Conservation (phyloP, 2,888 invertebrate genomes). For the Monoplex corrugatus region DNA sequence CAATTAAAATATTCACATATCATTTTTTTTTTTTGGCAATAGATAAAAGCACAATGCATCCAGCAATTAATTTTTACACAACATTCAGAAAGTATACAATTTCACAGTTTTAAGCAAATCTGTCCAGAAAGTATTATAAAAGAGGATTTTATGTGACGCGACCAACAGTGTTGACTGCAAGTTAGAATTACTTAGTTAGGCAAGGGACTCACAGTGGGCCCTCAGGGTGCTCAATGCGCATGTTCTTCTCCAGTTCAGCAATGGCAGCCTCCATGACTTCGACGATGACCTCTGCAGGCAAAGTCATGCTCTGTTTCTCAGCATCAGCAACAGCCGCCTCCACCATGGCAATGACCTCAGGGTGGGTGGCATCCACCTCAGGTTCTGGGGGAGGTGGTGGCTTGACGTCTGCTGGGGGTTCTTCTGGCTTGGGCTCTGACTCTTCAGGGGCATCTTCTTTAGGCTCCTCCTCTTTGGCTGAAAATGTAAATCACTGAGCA, state of each 20-base stretch:
- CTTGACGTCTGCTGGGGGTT: constrained; percentile 53
- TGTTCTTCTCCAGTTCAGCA: constrained; percentile 74
- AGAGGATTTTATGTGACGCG: too few species aligned
- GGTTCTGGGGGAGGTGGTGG: constrained; percentile 56
- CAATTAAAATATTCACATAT: too few species aligned
- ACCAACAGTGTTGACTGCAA: too few species aligned
- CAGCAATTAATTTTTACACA: too few species aligned
- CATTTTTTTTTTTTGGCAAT: too few species aligned
- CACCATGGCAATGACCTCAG: constrained; percentile 78
- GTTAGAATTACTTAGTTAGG: too few species aligned
- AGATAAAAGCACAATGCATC: too few species aligned
- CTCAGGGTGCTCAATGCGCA: constrained; percentile 69
- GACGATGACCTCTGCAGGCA: constrained; percentile 76
- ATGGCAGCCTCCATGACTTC: constrained; percentile 78
- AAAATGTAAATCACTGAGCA: background rate
- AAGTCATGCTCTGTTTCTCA: constrained; percentile 67
- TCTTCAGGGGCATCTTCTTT: constrained; percentile 57
- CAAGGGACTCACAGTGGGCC: constrained; percentile 76
- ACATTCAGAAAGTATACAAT: too few species aligned
- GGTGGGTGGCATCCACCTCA: constrained; percentile 74
- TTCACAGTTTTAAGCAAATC: too few species aligned
- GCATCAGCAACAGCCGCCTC: constrained; percentile 77
- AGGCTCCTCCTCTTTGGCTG: constrained; percentile 53
- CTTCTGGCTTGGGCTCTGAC: constrained; percentile 54
- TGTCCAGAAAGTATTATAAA: too few species aligned